Percentiles rank a stretch among this genome's conserved stretches.
Conservation (phyloP, 1,140 invertebrate species). For the Lepidurus couesii region DNA sequence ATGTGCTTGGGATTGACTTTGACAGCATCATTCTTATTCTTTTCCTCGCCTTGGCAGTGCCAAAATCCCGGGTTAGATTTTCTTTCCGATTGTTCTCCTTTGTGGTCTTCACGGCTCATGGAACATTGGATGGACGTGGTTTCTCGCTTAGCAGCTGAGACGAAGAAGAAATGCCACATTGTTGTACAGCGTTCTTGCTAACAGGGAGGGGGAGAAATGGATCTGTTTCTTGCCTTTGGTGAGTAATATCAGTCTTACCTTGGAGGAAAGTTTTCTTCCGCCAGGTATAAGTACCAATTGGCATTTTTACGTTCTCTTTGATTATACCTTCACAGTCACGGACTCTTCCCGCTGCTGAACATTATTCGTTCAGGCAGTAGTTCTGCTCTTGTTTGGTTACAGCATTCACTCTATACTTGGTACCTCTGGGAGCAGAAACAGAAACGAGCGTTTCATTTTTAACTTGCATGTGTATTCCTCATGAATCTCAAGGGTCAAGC, state of each 20-base stretch:
- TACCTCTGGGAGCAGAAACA: not conserved
- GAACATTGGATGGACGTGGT: conserved; percentile 21
- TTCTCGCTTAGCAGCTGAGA: conserved; percentile 9
- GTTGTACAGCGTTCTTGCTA: not conserved
- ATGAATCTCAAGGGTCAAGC: conserved; percentile 9
- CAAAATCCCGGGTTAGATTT: conserved; percentile 17
- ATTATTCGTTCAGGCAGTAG: no score
- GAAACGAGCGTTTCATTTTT: not conserved
- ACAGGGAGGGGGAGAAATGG: not conserved
- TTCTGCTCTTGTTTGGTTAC: no score
- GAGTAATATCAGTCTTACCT: not conserved
- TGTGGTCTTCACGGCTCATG: conserved; percentile 5
- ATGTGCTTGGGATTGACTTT: conserved; percentile 13
- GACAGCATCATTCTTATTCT: conserved; percentile 3
- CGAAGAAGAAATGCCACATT: conserved; percentile 9
- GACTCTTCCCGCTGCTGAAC: not conserved
- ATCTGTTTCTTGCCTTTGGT: not conserved
- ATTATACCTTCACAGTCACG: not conserved
- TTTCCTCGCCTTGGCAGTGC: not conserved
- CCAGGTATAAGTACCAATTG: not conserved
- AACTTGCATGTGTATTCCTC: conserved; percentile 7
- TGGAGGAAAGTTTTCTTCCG: not conserved
- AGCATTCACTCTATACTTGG: no score
- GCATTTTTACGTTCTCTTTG: not conserved
- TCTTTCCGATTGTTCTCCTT: conserved; percentile 5